Percentiles rank a stretch among this genome's conserved stretches.
Evolutionary conservation across 2,888 invertebrate genomes (phyloP).

Genomic region (Teinopalpus imperialis): DNA sequence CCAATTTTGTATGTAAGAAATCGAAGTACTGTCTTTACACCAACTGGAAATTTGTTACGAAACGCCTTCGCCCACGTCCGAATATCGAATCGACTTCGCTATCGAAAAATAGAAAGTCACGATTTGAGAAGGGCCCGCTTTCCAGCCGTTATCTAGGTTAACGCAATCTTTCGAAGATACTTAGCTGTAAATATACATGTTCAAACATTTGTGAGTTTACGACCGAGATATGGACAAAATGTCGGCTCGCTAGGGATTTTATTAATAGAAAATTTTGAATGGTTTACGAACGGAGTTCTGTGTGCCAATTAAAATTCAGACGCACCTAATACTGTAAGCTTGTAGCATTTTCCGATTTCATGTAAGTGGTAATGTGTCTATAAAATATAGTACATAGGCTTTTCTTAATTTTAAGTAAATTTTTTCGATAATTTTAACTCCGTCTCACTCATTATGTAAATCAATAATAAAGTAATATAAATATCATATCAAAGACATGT

Average conservation of each 20-base stretch:
- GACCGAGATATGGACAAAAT: conserved; percentile 24
- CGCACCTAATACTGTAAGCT: not conserved
- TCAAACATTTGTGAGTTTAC: conserved; percentile 25
- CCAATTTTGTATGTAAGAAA: not conserved
- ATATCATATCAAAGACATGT: no score
- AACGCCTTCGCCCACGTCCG: conserved; percentile 71
- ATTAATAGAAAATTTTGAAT: conserved; percentile 18
- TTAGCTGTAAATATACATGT: conserved; percentile 29
- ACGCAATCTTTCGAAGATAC: conserved; percentile 33
- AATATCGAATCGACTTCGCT: conserved; percentile 64
- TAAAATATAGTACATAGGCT: not conserved
- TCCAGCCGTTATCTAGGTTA: conserved; percentile 67
- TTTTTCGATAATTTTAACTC: no score
- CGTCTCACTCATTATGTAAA: no score
- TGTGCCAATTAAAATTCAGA: conserved; percentile 18
- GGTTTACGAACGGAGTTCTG: conserved; percentile 3
- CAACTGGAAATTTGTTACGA: conserved; percentile 37
- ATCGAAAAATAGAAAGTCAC: conserved; percentile 80
- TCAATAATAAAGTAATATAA: no score
- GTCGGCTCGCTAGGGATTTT: conserved; percentile 3
- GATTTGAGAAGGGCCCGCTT: conserved; percentile 71
- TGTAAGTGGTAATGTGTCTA: conserved; percentile 11
- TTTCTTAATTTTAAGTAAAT: no score
- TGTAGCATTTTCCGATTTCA: conserved; percentile 11
- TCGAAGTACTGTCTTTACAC: conserved; percentile 10